Evolutionary conservation across 2,888 invertebrate species (phyloP).

Genomic region (Erynnis tages): DNA sequence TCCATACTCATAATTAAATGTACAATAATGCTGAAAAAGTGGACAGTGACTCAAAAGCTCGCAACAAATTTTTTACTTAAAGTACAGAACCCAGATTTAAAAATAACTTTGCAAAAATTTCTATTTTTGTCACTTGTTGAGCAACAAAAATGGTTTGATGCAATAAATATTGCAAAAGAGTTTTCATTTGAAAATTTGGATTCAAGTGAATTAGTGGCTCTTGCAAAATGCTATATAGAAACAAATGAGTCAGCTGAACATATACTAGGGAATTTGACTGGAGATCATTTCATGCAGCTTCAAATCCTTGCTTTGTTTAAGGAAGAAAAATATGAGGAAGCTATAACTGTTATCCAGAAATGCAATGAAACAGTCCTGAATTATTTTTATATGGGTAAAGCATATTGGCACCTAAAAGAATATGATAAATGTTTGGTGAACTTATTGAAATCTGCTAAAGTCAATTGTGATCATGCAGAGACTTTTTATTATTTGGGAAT

Average conservation of each 20-base stretch:
- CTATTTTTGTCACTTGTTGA: constrained; percentile 58
- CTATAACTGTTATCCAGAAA: constrained; percentile 75
- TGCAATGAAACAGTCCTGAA: constrained; percentile 68
- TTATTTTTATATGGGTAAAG: constrained; percentile 81
- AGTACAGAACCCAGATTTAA: constrained; percentile 53
- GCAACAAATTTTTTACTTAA: constrained; percentile 63
- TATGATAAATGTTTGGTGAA: constrained; percentile 83
- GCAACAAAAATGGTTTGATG: constrained; percentile 78
- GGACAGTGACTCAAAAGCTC: constrained; percentile 66
- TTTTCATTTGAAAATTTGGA: constrained; percentile 48
- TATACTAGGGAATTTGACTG: constrained; percentile 51
- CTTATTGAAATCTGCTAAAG: constrained; percentile 86
- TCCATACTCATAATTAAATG: constrained; percentile 64
- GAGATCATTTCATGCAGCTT: constrained; percentile 60
- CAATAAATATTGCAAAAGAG: constrained; percentile 57
- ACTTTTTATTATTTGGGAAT: constrained; percentile 89
- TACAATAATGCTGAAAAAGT: constrained; percentile 64
- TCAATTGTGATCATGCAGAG: constrained; percentile 87
- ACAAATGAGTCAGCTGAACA: constrained; percentile 48
- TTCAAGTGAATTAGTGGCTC: constrained; percentile 48
- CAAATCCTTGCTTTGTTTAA: constrained; percentile 75
- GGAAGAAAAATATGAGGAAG: constrained; percentile 76
- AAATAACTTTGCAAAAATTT: constrained; percentile 48
- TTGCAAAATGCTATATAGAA: constrained; percentile 67
- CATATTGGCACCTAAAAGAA: constrained; percentile 82